Conservation (phyloP, 2,888 invertebrate species). For the Synergus umbraculus region DNA sequence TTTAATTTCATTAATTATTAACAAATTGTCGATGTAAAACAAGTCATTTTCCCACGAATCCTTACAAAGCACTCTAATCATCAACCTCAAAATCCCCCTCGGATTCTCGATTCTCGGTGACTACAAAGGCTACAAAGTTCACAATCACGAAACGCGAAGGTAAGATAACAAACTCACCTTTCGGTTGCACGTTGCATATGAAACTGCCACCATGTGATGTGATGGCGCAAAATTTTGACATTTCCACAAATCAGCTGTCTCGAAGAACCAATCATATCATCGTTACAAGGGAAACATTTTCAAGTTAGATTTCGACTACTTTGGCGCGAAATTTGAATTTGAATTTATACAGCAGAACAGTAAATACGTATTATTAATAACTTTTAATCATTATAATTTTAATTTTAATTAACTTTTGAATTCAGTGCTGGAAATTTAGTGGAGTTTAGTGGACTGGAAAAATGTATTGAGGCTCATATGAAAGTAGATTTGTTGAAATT, state of each 20-base stretch:
- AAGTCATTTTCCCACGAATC: conserved; percentile 53
- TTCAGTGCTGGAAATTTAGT: no score
- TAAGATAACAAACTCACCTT: conserved; percentile 32
- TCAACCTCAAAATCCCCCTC: neutral
- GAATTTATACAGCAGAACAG: neutral
- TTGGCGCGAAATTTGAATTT: neutral
- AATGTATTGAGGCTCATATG: neutral
- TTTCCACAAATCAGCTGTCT: neutral
- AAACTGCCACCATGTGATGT: neutral
- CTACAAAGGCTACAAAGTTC: neutral
- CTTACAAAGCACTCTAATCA: neutral
- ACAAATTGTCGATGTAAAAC: conserved; percentile 47
- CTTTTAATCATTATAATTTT: no score
- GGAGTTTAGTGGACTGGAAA: neutral
- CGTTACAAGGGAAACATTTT: neutral
- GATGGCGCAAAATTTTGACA: neutral
- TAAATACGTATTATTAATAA: no score
- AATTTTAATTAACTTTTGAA: no score
- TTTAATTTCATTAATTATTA: conserved; percentile 75
- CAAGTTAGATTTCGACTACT: neutral
- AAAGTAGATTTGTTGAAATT: conserved; percentile 18
- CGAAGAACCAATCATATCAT: neutral
- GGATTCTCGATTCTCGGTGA: no score
- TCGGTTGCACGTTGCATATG: neutral
- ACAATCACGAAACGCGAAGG: neutral